Conservation (phyloP, 2,113 vertebrate genomes). For the Sorex araneus region DNA sequence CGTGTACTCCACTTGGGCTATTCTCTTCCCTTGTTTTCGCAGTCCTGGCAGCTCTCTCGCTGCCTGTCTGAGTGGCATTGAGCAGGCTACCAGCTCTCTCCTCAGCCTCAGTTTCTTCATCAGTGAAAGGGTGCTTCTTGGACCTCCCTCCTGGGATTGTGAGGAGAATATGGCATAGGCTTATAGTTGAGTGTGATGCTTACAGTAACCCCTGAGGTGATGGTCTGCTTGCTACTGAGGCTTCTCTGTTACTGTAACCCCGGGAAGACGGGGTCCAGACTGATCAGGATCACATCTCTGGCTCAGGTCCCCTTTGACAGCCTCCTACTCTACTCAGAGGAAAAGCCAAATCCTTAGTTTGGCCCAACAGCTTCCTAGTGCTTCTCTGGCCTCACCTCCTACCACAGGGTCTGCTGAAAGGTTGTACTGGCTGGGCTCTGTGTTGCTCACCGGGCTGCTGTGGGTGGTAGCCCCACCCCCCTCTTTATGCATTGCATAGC, state of each 20-base stretch:
- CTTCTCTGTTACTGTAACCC: neutral
- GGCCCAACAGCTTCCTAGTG: neutral
- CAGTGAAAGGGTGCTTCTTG: neutral
- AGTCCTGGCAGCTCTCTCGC: neutral
- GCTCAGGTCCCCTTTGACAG: neutral
- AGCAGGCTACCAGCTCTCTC: neutral
- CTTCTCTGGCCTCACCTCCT: neutral
- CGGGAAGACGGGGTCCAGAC: neutral
- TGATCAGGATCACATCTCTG: neutral
- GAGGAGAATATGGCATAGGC: neutral
- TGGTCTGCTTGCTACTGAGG: neutral
- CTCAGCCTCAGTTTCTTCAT: neutral
- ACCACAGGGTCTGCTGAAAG: neutral
- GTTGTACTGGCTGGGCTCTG: neutral
- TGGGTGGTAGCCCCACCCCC: neutral
- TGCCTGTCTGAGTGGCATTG: neutral
- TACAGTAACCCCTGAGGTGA: neutral
- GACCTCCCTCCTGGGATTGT: neutral
- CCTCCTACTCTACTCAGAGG: constrained; percentile 52
- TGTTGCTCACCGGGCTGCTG: neutral
- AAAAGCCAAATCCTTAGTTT: constrained; percentile 28
- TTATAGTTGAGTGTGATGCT: neutral
- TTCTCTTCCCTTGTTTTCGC: neutral
- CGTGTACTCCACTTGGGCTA: neutral
- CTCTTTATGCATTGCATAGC: neutral